Base-by-base conservation (phyloP, 2,797 vertebrate genomes). In the Oreortyx pictus region DNA sequence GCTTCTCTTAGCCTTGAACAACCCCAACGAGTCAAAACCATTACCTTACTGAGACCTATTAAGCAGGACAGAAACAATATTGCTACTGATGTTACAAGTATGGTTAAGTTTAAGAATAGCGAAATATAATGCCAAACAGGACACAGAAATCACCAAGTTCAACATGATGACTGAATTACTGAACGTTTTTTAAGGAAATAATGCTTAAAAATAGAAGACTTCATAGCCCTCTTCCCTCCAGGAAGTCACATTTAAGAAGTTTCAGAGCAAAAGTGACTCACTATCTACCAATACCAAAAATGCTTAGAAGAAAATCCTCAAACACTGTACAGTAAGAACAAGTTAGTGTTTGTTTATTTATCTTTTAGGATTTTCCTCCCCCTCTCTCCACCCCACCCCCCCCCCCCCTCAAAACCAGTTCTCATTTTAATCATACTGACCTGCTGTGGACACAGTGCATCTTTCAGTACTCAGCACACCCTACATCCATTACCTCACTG, bases 251-350 rank as follows among this genome's bases (percentile, higher is more conserved):
- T 68, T 75, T 37, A 37, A 50, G 61, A 62, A 12, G 15, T 52
- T 92, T 79, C 89, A 78, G 61, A 88, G 41, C 41, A 92, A 66
- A 52, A 68, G 60, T 93, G 82, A 93, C 64, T 93, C 78, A 91
- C 57, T 87, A 85, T 86, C 72, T 91, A 65, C 39, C 61, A 77
- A 10, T 59, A 81, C 31, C 77, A 83, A 14, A 2, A 43, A 52
- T 23, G 56, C 47, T 65, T 59, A 59, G 57, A 92, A 75, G 25
- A 83, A 67, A 0, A 57, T 33, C 7, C 33, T 80, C 54, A 50
- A 82, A 37, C 11, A 5, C 44, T 11, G 18, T 60, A 64, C 56
- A 86, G 66, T 87, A 91, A 85, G 24, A 88, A 44, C 3, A 76
- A 9, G 35, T 50, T 80, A 57, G 13, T 41, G 39, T 29, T 29